phyloP scores from a whole-genome alignment of 2,113 vertebrate genomes.

The Crocuta crocuta region DNA sequence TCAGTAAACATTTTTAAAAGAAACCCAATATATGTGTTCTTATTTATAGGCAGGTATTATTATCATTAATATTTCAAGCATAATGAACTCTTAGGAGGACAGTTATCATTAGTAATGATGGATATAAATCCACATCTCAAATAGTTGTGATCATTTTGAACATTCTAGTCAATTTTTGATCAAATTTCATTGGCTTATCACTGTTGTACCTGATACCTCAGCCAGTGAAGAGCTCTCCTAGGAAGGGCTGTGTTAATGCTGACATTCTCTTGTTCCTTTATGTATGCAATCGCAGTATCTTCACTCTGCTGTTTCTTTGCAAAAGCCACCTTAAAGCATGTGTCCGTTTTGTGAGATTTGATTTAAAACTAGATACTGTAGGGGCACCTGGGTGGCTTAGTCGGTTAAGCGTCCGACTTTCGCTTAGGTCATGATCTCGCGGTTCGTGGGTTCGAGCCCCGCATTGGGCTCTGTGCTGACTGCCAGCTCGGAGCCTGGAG shows the following conservation, averaged over 20 bases:
- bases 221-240: background rate
- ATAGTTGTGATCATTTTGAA: background rate
- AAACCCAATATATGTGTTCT: background rate
- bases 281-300: background rate
- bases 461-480: too few species aligned
- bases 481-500: too few species aligned
- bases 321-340: background rate
- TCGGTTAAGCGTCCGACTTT: too few species aligned
- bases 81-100: background rate
- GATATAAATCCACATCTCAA: background rate
- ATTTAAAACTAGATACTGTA: background rate
- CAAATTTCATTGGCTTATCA: background rate
- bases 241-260: background rate
- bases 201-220: background rate
- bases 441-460: too few species aligned
- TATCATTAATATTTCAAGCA: conserved; percentile 9
- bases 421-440: too few species aligned
- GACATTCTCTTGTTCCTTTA: background rate
- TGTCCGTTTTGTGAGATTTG: background rate
- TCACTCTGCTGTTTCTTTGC: background rate
- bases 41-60: background rate
- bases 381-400: too few species aligned
- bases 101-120: background rate
- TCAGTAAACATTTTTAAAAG: background rate
- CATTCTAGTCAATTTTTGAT: background rate